phyloP scores from a whole-genome alignment of 2,113 vertebrate genomes.

The Penelope pileata region DNA sequence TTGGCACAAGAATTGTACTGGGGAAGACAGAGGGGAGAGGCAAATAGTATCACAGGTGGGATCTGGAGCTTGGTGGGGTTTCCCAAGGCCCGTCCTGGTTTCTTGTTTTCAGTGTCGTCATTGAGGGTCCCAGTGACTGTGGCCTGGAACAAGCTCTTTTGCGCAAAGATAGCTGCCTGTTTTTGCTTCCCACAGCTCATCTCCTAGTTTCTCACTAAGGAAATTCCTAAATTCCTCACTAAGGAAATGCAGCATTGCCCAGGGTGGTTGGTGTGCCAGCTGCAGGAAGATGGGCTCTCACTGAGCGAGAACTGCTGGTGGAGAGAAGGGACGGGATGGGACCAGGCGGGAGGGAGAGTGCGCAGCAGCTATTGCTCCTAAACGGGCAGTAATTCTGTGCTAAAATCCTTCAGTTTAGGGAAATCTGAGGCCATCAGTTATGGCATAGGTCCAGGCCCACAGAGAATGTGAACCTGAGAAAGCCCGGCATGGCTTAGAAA shows the following conservation, averaged over 20 bases:
- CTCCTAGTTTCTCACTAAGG: neutral
- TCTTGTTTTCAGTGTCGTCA: neutral
- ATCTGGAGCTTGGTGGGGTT: neutral
- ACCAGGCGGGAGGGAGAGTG: neutral
- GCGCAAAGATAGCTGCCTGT: neutral
- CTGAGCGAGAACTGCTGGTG: neutral
- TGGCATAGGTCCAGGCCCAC: neutral
- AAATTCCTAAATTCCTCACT: neutral
- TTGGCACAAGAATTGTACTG: neutral
- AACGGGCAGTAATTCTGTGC: neutral
- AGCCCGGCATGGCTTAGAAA: neutral
- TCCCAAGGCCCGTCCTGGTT: neutral
- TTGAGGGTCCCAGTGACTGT: neutral
- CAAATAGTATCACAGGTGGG: neutral
- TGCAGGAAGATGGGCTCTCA: neutral
- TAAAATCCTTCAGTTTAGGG: neutral
- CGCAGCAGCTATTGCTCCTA: accelerated
- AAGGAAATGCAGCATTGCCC: neutral
- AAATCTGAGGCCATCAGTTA: neutral
- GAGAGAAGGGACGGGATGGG: neutral
- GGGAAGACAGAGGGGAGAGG: neutral
- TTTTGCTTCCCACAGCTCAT: neutral
- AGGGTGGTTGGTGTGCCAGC: accelerated
- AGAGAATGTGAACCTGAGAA: neutral
- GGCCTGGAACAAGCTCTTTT: neutral